Conservation (phyloP, 2,113 vertebrate genomes). For the Xiphophorus couchianus region DNA sequence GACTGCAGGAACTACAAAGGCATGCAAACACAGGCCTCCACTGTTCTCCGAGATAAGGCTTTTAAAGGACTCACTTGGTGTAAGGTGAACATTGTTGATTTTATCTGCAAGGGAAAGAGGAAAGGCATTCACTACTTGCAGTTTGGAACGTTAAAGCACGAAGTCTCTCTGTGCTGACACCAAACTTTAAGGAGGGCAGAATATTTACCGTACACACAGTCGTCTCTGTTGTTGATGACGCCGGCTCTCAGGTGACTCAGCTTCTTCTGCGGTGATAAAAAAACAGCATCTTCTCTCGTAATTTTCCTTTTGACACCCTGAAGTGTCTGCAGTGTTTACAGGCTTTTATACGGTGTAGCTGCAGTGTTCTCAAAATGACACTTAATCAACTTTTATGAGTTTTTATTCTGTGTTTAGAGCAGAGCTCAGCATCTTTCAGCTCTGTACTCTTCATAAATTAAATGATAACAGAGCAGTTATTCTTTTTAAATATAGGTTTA, state of each 20-base stretch:
- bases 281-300: background rate
- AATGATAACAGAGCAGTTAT: too few relatives aligned
- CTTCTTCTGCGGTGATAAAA: slow-evolving; percentile 64
- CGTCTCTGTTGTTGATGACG: slow-evolving; percentile 56
- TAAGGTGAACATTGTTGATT: slow-evolving; percentile 78
- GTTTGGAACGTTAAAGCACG: background rate
- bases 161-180: slow-evolving; percentile 7
- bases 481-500: too few relatives aligned
- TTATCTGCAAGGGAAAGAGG: slow-evolving; percentile 69
- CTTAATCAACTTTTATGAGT: background rate
- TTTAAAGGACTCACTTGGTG: slow-evolving; percentile 71
- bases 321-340: background rate
- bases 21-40: slow-evolving; percentile 40
- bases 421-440: too few relatives aligned
- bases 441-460: too few relatives aligned
- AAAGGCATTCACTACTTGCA: slow-evolving; percentile 31
- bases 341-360: background rate
- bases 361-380: background rate
- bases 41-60: slow-evolving; percentile 19
- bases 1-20: slow-evolving; percentile 46
- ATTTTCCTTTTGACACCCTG: background rate
- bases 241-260: slow-evolving; percentile 59
- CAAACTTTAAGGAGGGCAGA: slow-evolving; percentile 8
- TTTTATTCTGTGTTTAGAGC: background rate
- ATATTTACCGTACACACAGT: slow-evolving; percentile 74